Percentiles rank a stretch among this genome's conserved stretches.
Evolutionary conservation across 1,140 invertebrate genomes (phyloP).

Genomic region (Scylla paramamosain): DNA sequence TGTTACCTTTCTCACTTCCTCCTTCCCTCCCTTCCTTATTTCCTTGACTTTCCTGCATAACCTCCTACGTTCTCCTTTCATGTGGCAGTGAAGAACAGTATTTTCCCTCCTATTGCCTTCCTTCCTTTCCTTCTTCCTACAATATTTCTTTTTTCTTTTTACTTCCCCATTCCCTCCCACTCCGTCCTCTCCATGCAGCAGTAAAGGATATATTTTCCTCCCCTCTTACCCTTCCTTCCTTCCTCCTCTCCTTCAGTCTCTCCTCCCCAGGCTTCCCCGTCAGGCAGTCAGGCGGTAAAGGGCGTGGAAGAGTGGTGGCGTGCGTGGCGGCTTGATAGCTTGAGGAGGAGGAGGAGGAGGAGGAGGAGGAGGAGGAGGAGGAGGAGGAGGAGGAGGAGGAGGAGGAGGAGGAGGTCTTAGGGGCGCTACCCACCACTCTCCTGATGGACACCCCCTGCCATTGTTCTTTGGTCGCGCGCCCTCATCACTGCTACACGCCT

Average conservation of each 20-base stretch:
- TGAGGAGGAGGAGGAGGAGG: neutral
- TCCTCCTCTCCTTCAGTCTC: neutral
- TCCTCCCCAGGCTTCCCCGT: neutral
- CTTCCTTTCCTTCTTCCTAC: neutral
- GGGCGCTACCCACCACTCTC: neutral
- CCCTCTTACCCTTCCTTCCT: neutral
- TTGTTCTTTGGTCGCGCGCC: conserved; percentile 28
- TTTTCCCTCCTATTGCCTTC: neutral
- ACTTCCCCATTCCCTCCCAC: neutral
- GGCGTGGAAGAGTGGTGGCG: too few relatives aligned
- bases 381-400: neutral
- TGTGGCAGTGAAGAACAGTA: too few relatives aligned
- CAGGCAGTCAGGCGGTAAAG: too few relatives aligned
- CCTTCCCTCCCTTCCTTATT: neutral
- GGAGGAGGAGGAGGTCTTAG: neutral
- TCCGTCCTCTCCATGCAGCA: too few relatives aligned
- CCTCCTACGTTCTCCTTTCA: neutral
- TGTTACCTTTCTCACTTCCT: neutral
- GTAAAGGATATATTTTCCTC: neutral
- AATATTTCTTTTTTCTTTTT: neutral
- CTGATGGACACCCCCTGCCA: neutral
- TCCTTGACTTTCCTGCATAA: neutral
- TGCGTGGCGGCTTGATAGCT: too few relatives aligned
- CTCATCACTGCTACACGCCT: neutral
- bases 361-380: neutral